Conservation (phyloP, 35 echinoderm and acorn worm species). For the Diadema setosum region DNA sequence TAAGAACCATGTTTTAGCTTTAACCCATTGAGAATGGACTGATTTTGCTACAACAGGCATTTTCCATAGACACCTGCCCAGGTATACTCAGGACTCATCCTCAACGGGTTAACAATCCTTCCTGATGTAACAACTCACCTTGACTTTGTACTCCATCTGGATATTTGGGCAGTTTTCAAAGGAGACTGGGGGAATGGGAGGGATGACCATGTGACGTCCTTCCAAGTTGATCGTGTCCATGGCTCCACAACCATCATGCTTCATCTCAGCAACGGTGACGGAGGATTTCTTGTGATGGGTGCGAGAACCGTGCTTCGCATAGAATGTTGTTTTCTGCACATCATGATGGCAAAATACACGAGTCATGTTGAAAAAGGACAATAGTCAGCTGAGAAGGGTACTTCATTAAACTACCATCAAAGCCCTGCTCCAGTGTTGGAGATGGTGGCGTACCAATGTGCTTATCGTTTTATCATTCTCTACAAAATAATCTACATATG, state of each 20-base stretch:
- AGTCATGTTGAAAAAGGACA: background rate
- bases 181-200: constrained; percentile 27
- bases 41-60: too few species aligned
- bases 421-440: background rate
- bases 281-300: background rate
- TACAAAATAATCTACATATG: too few species aligned
- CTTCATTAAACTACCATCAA: background rate
- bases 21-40: too few species aligned
- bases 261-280: background rate
- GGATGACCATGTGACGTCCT: constrained; percentile 11
- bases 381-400: background rate
- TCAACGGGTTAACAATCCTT: too few species aligned
- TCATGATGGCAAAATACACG: background rate
- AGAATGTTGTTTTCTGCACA: background rate
- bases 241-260: constrained; percentile 39
- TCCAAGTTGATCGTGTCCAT: background rate
- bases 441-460: too few species aligned
- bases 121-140: too few species aligned
- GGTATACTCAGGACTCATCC: too few species aligned
- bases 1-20: too few species aligned
- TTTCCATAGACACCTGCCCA: too few species aligned
- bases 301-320: background rate
- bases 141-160: constrained; percentile 34
- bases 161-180: constrained; percentile 36
- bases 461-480: too few species aligned